Percentiles rank a stretch among this genome's conserved stretches.
Evolutionary conservation across 2,888 invertebrate species (phyloP).

Genomic region (Colostygia pectinataria): DNA sequence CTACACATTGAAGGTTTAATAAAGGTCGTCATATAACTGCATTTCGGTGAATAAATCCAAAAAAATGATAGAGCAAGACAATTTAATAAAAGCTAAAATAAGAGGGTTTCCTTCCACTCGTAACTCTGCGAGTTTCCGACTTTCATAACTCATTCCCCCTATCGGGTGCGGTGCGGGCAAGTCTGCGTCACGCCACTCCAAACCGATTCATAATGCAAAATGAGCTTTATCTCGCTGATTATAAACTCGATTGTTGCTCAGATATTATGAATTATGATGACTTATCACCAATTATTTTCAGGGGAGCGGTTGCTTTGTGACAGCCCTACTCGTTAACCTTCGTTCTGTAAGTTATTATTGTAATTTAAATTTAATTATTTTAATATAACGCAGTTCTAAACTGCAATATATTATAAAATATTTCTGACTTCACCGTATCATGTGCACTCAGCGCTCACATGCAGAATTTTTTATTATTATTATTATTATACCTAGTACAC

Average conservation of each 20-base stretch:
- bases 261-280: too few relatives aligned
- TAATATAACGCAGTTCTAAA: too few relatives aligned
- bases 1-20: too few relatives aligned
- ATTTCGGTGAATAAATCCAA: constrained; percentile 15
- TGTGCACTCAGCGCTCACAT: too few relatives aligned
- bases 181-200: background rate
- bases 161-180: constrained; percentile 5
- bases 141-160: constrained; percentile 28
- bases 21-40: background rate
- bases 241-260: background rate
- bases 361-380: too few relatives aligned
- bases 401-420: background rate
- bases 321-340: constrained; percentile 31
- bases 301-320: constrained; percentile 21
- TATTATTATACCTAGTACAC: too few relatives aligned
- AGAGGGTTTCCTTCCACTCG: constrained; percentile 25
- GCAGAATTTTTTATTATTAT: too few relatives aligned
- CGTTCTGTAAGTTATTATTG: constrained; percentile 27
- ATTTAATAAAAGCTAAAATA: constrained; percentile 34
- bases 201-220: background rate
- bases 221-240: background rate
- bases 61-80: constrained; percentile 21
- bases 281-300: too few relatives aligned
- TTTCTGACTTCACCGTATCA: background rate
- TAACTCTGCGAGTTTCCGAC: constrained; percentile 26